Percentiles rank a stretch among this genome's conserved stretches.
Conservation (phyloP, 2,113 vertebrate genomes). For the Telmatochromis bifrenatus region DNA sequence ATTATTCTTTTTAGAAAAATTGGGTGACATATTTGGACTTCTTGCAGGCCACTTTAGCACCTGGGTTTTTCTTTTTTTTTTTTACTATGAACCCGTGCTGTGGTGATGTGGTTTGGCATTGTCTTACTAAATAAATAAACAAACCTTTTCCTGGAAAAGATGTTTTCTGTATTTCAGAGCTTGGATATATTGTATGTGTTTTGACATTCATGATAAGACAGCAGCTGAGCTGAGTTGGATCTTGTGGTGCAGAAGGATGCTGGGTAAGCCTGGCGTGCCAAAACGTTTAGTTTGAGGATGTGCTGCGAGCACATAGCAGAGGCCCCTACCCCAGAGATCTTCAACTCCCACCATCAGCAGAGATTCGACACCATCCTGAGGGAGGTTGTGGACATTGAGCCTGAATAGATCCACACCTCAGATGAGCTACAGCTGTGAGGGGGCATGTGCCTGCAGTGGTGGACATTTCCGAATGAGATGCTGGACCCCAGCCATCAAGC, state of each 20-base stretch:
- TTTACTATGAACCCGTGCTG: rapidly evolving
- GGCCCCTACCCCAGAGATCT: neutral
- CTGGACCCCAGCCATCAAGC: neutral
- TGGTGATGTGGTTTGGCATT: neutral
- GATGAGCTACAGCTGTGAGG: neutral
- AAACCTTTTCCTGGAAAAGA: neutral
- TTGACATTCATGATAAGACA: neutral
- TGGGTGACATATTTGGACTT: neutral
- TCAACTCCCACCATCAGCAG: neutral
- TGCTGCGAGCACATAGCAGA: neutral
- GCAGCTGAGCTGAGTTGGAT: neutral
- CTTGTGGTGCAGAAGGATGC: neutral
- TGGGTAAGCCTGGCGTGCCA: neutral
- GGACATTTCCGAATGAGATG: neutral
- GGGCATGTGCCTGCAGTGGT: neutral
- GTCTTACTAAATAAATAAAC: neutral
- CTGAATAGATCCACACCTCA: neutral
- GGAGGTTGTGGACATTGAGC: neutral
- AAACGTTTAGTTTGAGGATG: neutral
- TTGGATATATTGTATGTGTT: neutral
- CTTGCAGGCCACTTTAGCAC: neutral
- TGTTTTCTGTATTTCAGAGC: neutral
- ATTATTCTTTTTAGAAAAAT: neutral
- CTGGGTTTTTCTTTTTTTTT: neutral
- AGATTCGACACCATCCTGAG: rapidly evolving